Base-by-base conservation (phyloP, 2,113 vertebrate genomes). In the Callocephalon fimbriatum region DNA sequence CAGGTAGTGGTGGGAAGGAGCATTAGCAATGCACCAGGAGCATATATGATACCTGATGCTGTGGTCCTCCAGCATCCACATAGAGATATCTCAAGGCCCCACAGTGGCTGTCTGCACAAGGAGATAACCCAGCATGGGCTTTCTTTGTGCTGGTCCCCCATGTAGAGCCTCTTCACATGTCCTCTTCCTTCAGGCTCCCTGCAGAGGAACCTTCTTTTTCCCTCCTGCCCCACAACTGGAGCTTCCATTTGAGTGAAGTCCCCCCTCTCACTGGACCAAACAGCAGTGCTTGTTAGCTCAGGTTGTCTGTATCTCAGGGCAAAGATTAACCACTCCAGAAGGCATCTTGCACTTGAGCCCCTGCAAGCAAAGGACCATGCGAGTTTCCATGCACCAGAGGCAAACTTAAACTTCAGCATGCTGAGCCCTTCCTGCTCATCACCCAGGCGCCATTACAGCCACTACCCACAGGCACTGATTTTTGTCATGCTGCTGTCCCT, bases 91-190 rank as follows among this genome's bases (percentile, higher is more conserved):
- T 56, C n/a, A 13, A 56, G 48, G 32, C 50, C 68, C 26, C 53
- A 54, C 5, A 61, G 50, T 8, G 15, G 5, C 42, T 11, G 1
- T 62, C 48, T 63, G 5, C 0, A 0, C 44, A 44, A 2, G 0
- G 17, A n/a, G 45, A 22, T 32, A 20, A 15, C 13, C 54, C 40
- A 85, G 0, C 35, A 2, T 22, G 25, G 10, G 12, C 38, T 80
- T 58, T 32, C 35, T 58, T 58, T 67, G 51, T 48, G 58, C 76
- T 58, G 21, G 17, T 13, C 6, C 20, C 16, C 45, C 3, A 32
- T 42, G 2, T 15, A 31, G 22, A 88, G 12, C 29, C 32, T 42
- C 35, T 70, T 66, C 5, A 8, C 6, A 0, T 38, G 22, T 50
- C 37, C 16, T 58, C 26, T 82, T 72, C 51, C 71, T 63, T 66